Evolutionary conservation across 1,140 invertebrate species (phyloP).

Genomic region (Pantala flavescens): DNA sequence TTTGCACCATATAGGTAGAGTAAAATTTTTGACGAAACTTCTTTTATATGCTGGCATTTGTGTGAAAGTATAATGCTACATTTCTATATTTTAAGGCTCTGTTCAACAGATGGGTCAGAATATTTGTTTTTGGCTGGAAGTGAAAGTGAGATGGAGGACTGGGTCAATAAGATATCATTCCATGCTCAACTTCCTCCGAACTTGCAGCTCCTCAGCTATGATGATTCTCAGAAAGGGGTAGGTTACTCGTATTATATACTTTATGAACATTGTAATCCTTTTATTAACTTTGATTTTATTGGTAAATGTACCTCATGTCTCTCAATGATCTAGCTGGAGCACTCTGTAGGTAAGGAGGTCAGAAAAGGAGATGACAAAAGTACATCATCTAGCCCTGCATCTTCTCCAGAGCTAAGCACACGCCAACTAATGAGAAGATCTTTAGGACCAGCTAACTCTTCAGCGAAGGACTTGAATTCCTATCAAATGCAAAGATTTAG

Average conservation of each 20-base stretch:
- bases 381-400: not conserved
- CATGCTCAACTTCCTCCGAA: constrained; percentile 84
- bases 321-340: not conserved
- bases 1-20: no score
- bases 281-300: no score
- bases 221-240: constrained; percentile 40
- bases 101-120: constrained; percentile 81
- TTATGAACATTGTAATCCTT: no score
- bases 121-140: constrained; percentile 75
- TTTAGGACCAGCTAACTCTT: not conserved
- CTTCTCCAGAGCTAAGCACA: not conserved
- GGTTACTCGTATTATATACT: not conserved
- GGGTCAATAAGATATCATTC: constrained; percentile 89
- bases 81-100: constrained; percentile 42
- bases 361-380: not conserved
- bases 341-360: not conserved
- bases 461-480: not conserved
- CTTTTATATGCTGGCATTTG: no score
- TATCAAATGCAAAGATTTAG: not conserved
- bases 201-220: constrained; percentile 76
- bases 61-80: no score
- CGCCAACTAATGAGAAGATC: not conserved
- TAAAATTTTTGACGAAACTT: no score
- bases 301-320: not conserved
- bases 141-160: constrained; percentile 72